Percentiles rank a stretch among this genome's conserved stretches.
Evolutionary conservation across 35 echinoderm and acorn worm species (phyloP).

Genomic region (Chiridota heheva): DNA sequence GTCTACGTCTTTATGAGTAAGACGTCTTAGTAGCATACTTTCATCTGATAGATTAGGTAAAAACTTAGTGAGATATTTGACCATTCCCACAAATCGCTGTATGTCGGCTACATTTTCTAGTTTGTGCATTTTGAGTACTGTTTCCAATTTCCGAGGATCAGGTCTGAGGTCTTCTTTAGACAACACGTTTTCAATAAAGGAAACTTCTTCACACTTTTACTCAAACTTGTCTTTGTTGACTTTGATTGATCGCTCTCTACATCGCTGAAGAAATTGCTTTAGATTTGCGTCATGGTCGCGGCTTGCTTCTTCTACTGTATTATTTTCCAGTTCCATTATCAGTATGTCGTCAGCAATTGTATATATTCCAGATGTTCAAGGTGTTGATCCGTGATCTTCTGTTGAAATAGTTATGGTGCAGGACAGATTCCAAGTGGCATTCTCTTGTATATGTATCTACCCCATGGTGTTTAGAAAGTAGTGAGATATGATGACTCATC

Average conservation of each 20-base stretch:
- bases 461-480: slow-evolving; percentile 72
- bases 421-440: slow-evolving; percentile 66
- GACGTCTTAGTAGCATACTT: neutral
- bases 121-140: slow-evolving; percentile 17
- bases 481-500: slow-evolving; percentile 36
- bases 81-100: slow-evolving; percentile 38
- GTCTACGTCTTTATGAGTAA: slow-evolving; percentile 4
- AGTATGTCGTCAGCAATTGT: too few species aligned
- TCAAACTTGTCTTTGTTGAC: slow-evolving; percentile 24
- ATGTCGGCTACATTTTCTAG: slow-evolving; percentile 13
- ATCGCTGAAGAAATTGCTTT: slow-evolving; percentile 14
- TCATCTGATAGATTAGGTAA: slow-evolving; percentile 13
- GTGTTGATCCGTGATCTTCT: too few species aligned
- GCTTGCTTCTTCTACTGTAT: neutral
- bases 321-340: too few species aligned
- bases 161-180: slow-evolving; percentile 5
- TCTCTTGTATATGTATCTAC: slow-evolving; percentile 47
- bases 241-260: slow-evolving; percentile 14
- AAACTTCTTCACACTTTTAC: neutral
- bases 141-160: slow-evolving; percentile 29
- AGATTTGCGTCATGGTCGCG: slow-evolving; percentile 33
- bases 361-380: too few species aligned
- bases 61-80: slow-evolving; percentile 30
- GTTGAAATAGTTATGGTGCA: slow-evolving; percentile 61
- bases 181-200: slow-evolving; percentile 17